These are phyloP conservation scores for Oostethus manadensis DNA, from an alignment of 2,113 vertebrate species.

Conservation along the genomic window DNA sequence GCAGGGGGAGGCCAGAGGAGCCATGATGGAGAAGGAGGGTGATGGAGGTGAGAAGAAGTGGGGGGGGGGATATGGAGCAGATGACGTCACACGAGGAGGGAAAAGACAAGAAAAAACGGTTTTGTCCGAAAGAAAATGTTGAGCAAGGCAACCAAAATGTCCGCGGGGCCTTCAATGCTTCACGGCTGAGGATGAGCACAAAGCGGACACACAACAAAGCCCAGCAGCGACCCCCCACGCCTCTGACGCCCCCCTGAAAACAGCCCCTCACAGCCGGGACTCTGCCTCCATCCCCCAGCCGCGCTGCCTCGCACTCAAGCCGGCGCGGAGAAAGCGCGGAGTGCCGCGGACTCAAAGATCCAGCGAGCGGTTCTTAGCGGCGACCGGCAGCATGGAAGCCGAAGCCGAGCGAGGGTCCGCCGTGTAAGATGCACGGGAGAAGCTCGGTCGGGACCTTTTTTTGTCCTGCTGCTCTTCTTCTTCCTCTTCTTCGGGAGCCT, in stretches of 20 bases:
- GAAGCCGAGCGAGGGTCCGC: conserved; percentile 13
- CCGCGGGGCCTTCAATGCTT: not conserved
- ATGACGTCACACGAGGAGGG: not conserved
- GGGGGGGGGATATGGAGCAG: not conserved
- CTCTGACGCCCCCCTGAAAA: conserved; percentile 22
- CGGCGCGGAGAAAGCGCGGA: conserved; percentile 14
- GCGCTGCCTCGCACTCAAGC: conserved; percentile 32
- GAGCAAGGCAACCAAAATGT: not conserved
- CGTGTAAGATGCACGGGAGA: conserved; percentile 14
- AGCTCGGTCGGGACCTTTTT: conserved; percentile 2
- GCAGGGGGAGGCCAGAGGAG: conserved; percentile 38
- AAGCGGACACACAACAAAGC: conserved; percentile 32
- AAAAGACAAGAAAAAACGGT: not conserved
- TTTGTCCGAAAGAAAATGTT: not conserved
- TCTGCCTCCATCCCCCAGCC: conserved; percentile 51
- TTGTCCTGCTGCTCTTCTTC: not conserved
- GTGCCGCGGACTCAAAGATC: conserved; percentile 7
- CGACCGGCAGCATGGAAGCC: conserved; percentile 29
- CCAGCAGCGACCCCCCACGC: conserved; percentile 49
- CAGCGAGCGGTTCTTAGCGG: not conserved
- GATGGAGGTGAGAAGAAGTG: not conserved
- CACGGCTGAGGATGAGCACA: not conserved
- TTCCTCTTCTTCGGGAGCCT: conserved; percentile 29
- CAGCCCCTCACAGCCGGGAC: conserved; percentile 39
- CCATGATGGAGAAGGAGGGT: conserved; percentile 46